Conservation (phyloP, 2,888 invertebrate species). For the Drosophila testacea region DNA sequence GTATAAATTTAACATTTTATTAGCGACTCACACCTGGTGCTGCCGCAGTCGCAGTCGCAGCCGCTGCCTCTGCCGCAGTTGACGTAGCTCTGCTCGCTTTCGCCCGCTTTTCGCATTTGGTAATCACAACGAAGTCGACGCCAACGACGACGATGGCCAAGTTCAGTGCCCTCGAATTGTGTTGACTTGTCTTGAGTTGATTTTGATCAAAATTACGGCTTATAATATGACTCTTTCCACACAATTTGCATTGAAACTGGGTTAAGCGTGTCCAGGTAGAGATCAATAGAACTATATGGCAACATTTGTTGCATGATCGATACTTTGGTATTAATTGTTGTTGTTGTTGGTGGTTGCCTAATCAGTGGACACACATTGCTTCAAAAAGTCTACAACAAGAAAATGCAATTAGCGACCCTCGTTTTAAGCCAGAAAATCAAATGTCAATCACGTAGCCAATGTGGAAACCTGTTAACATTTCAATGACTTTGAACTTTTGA, state of each 20-base stretch:
- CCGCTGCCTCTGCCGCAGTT: constrained; percentile 11
- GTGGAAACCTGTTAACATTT: constrained; percentile 72
- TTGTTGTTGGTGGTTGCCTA: constrained; percentile 30
- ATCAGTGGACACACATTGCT: constrained; percentile 37
- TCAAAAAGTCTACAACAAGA: constrained; percentile 34
- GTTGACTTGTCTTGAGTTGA: constrained; percentile 56
- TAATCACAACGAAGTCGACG: constrained; percentile 60
- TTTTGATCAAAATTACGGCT: constrained; percentile 20
- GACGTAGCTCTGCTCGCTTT: constrained; percentile 62
- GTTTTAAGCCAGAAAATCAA: constrained; percentile 54
- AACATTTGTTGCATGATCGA: constrained; percentile 24
- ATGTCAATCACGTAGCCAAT: constrained; percentile 69
- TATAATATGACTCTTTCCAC: constrained; percentile 35
- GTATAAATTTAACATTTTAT: constrained; percentile 73
- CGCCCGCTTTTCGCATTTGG: constrained; percentile 73
- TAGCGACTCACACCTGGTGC: constrained; percentile 65
- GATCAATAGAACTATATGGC: constrained; percentile 20
- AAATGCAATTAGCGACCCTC: constrained; percentile 64
- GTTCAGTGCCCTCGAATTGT: constrained; percentile 80
- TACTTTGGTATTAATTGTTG: not conserved
- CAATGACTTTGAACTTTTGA: constrained; percentile 78
- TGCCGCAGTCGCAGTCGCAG: constrained; percentile 1
- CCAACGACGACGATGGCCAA: constrained; percentile 52
- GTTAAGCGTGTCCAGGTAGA: constrained; percentile 68
- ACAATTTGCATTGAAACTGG: constrained; percentile 69